Evolutionary conservation across 2,797 vertebrate species (phyloP).

Genomic region (Acridotheres tristis): DNA sequence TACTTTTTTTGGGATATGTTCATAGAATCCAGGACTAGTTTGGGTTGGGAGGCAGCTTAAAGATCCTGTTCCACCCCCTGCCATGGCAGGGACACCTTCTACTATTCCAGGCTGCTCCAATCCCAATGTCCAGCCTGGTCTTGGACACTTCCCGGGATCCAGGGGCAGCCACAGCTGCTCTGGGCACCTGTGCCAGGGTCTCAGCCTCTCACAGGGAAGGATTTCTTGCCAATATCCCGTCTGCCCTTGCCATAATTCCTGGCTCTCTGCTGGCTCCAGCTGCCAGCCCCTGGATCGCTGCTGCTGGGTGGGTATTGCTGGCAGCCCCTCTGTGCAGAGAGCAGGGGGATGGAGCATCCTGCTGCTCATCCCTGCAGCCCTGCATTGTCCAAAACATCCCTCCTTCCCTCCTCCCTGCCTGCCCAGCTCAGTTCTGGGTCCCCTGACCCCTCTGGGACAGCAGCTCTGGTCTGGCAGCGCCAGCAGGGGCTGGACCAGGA

Average conservation of each 20-base stretch:
- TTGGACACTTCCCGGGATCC: neutral
- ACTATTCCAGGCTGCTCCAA: neutral
- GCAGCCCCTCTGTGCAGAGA: neutral
- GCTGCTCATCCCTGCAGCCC: neutral
- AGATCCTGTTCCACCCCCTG: neutral
- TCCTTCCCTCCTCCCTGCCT: neutral
- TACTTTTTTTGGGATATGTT: neutral
- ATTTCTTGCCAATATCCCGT: neutral
- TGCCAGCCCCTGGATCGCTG: fast-evolving
- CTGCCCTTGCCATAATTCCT: neutral
- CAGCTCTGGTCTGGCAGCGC: neutral
- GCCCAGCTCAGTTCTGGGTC: neutral
- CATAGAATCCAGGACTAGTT: neutral
- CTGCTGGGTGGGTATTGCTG: neutral
- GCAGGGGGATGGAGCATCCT: neutral
- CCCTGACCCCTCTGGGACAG: neutral
- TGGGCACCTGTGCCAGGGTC: neutral
- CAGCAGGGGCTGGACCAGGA: neutral
- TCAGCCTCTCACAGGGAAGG: fast-evolving
- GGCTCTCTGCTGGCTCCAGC: neutral
- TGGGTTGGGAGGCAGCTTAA: neutral
- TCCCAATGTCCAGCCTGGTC: neutral
- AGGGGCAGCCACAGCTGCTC: neutral
- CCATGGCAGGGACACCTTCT: neutral
- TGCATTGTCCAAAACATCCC: neutral